Evolutionary conservation across 2,888 invertebrate genomes (phyloP), one percentile per base, ranked within the genome.

Genomic region (Dynastes grantii): DNA sequence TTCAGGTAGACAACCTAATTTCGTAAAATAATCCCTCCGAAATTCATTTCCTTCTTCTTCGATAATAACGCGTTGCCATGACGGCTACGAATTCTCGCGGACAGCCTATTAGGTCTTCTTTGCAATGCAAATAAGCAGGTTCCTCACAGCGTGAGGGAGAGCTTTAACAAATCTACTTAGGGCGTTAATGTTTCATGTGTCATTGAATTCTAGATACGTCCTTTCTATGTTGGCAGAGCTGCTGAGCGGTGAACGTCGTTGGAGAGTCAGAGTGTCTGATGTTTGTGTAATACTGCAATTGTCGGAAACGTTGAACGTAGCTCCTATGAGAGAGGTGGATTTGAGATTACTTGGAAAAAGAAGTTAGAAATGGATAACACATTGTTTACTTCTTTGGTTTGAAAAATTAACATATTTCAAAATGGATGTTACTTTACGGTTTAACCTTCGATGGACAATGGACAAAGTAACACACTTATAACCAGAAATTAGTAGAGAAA

Each of bases 151-250:
- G 29, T 11, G 32, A 63, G 13, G 13, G 16, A 67, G 49, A 49
- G 67, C 49, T 67, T 67, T 22, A 67, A 67, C 67, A 67, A 67
- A 67, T 67, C 67, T 67, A 67, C 67, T 67, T 67, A 67, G 2
- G 49, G 45, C 67, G 67, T 67, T 67, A 67, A 67, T 67, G 67
- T 49, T 67, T 49, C 45, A 67, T 49, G 27, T 49, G 22, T 63
- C 63, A 63, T 63, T 32, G 63, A 63, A 29, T 61, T 29, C 27
- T 13, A 32, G 32, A 63, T 63, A 32, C 9, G 32, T 32, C 9
- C 63, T 5, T 63, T 4, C 13, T 13, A 11, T 13, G 32, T 32
- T 29, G 63, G 32, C n/a, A 29, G 4, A 11, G 29, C 61, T 29
- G 61, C 8, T 22, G 22, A 61, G 22, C 8, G 29, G 32, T 11